Conservation (phyloP, 2,888 invertebrate species). For the Carpatolechia fugitivella region DNA sequence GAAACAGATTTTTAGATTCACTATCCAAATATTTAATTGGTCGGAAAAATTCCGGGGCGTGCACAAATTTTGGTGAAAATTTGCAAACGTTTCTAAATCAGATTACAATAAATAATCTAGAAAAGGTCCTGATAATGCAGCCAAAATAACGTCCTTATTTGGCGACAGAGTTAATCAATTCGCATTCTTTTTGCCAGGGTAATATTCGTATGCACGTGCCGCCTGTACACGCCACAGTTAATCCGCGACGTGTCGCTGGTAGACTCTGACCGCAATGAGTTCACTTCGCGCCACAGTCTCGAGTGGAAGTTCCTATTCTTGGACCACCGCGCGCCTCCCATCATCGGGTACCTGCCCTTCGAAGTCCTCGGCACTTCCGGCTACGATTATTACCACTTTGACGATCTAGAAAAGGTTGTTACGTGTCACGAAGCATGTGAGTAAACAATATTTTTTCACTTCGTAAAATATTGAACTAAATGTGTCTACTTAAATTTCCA, state of each 20-base stretch:
- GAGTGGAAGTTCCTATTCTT: slow-evolving; percentile 98
- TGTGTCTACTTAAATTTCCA: not conserved
- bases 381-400: slow-evolving; percentile 97
- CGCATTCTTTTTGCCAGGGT: slow-evolving; percentile 61
- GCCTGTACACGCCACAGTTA: slow-evolving; percentile 88
- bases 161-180: no score
- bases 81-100: no score
- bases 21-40: no score
- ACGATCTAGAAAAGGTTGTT: slow-evolving; percentile 93
- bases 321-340: slow-evolving; percentile 94
- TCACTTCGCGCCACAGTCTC: slow-evolving; percentile 94
- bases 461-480: not conserved
- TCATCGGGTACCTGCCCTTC: slow-evolving; percentile 95
- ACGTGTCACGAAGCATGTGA: slow-evolving; percentile 92
- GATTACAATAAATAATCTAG: no score
- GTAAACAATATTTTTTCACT: slow-evolving; percentile 45
- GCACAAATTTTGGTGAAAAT: no score
- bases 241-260: slow-evolving; percentile 91
- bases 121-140: no score
- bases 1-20: no score
- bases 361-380: slow-evolving; percentile 97
- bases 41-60: no score
- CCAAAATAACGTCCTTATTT: no score
- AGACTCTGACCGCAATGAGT: slow-evolving; percentile 89
- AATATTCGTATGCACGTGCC: slow-evolving; percentile 91